Base-by-base conservation (phyloP, 2,888 invertebrate species). In the Drosophila meridiana region DNA sequence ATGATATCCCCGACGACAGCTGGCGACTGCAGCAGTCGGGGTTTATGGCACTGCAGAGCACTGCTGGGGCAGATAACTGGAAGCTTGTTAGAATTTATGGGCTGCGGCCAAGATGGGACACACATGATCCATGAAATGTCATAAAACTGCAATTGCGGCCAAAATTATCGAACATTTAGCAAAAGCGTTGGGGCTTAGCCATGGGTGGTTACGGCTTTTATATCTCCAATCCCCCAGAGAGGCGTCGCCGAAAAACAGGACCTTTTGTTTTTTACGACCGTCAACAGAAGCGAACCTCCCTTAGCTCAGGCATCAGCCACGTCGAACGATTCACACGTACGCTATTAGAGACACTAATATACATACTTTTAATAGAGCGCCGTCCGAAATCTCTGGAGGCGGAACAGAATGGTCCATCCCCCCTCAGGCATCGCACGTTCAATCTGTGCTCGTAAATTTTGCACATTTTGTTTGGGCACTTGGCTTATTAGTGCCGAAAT, bases 101-200 rank as follows among this genome's bases (percentile, higher is more conserved):
- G 40, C 69, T 63, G 34, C 13, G 64, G 52, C 60, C 65, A 53
- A 55, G 66, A 53, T 53, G 53, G 52, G 26, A 45, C 62, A 56
- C 43, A 53, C 82, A 82, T 86, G 84, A 87, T 78, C 81, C 87
- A 87, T 87, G 89, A 81, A 89, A 84, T 78, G 78, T 78, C 84
- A 87, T 87, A 87, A 87, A 87, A 87, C 76, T 79, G 87, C 87
- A 87, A 89, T 87, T 87, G 87, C 71, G 87, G 81, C 87, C 74
- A 81, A 87, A 87, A 89, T 87, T 89, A 89, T 87, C 87, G 89
- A 89, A 84, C 89, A 87, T 89, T 87, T 84, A 87, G 87, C 81
- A 69, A 83, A 87, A 79, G 83, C 84, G 81, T 71, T 75, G 81
- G 69, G 81, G 81, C 86, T 66, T 62, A 77, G 69, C 86, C 83